Evolutionary conservation across 2,797 vertebrate genomes (phyloP), one percentile per base, ranked within the genome.

Genomic region (Poecilia gillii): DNA sequence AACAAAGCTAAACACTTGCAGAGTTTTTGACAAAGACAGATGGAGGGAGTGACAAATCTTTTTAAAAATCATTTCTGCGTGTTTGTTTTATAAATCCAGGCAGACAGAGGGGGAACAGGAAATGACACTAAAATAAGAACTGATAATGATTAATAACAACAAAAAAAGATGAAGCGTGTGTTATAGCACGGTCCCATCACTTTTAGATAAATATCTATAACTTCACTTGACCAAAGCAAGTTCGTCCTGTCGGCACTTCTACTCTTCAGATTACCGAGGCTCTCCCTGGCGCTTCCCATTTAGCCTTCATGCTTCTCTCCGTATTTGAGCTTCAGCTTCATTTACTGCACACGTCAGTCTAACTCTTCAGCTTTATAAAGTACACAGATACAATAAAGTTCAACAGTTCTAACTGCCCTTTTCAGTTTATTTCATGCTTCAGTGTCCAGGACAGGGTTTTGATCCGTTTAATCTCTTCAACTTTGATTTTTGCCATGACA

Each of bases 51-150:
- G 25, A 84, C 80, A 76, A 64, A 64, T 72, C 31, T 71, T 74
- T 75, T 85, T 70, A 23, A 57, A 66, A 81, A 80, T 64, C 13
- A 57, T 72, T 79, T 84, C 59, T 84, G 81, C 57, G 53, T 86
- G 41, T 81, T 74, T 71, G 16, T 39, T 68, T 68, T 41, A 68
- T 41, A 25, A 68, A 68, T 14, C 45, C 45, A 62, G 46, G 7
- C 68, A 39, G 51, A 49, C 46, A 16, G 28, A 81, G 25, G 6
- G 2, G 25, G 46, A 16, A 74, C 55, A 77, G 72, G 73, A 77
- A 83, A 71, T 73, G n/a, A 74, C 47, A 73, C 14, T 28, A 41
- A 36, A 70, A 77, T 28, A 82, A 73, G 39, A 68, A 18, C 20
- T 28, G 47, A 70, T n/a, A 41, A 55, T 57, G 18, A 78, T n/a